Base-by-base conservation (phyloP, 92 coral and sea anemone genomes). In the Siderastrea radians region DNA sequence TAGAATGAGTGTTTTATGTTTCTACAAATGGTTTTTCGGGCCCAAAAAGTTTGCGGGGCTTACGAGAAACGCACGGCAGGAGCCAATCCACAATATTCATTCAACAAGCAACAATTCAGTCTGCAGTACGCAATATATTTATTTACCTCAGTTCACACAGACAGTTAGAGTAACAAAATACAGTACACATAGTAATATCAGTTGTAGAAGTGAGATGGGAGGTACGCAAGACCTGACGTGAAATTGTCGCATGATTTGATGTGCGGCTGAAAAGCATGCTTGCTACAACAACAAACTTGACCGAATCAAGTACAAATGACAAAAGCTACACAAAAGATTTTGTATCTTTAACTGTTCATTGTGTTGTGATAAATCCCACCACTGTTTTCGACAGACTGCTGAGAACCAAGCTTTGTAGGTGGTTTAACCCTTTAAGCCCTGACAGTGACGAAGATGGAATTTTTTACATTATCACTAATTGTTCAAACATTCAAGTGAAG, bases 111-210 rank as follows among this genome's bases (percentile, higher is more conserved):
- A 49, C 13, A 12, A 44, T 62, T 49, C 49, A 58, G 66, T 13
- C 17, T 60, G 76, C 80, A 74, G 87, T 84, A 84, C 43, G 81
- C 87, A 55, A 74, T 73, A 84, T 61, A 48, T 84, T 84, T 84
- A 84, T 74, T 81, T 74, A 74, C 73, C 78, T 73, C 80, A 84
- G 73, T 84, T 84, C 74, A 84, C 74, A 84, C 52, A 38, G 86
- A 71, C 62, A 79, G 84, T 64, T 57, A 81, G 58, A 44, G 74
- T 64, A 50, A 74, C 6, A 50, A 62, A 72, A 75, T 74, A 74
- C 44, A 60, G 62, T 2, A 63, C 63, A 82, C 3, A 49, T 44
- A 68, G 19, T 55, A 15, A 69, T 57, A 82, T 82, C 77, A 71
- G 3, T 48, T 70, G 84, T 51, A 66, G 73, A 26, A 8, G 59